Base-by-base conservation (phyloP, 2,113 vertebrate genomes). In the Nothocercus nigrocapillus region DNA sequence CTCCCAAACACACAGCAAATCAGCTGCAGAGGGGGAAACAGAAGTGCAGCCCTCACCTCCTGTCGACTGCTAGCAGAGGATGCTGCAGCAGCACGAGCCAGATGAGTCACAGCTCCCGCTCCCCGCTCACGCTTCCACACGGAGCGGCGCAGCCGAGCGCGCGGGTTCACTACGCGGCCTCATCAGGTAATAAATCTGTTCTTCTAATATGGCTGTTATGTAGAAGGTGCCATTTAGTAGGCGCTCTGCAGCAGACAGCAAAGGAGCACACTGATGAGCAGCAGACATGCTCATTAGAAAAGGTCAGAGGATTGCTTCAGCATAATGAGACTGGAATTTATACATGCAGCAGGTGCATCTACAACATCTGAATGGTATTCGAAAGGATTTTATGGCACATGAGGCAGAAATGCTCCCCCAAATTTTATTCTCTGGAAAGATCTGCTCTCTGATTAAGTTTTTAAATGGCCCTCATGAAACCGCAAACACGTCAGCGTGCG, bases 231-330 rank as follows among this genome's bases (percentile, higher is more conserved):
- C 69, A 53, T 72, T 72, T 36, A 54, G 69, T 53, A 36, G 49
- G 28, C 24, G 28, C 69, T 36, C 27, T 53, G 47, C 34, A 72
- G 47, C 47, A 38, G 47, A 19, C 15, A 64, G 54, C 64, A 70
- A 40, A 88, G 80, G 88, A 92, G 92, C 62, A 69, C 4, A 42
- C 36, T 45, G 27, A 80, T 62, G 59, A 61, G 73, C 62, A 63
- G 73, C 72, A 93, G 69, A 90, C 64, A 64, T 72, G 73, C 56
- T 73, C 88, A 42, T 87, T 79, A 85, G 34, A 63, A 94, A 94
- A 96, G 90, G 90, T 93, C 92, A 93, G 74, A 93, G 74, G 93
- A 62, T 75, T 53, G 78, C 36, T 47, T 53, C 38, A 53, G 69
- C 47, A 53, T 18, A 53, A 36, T 12, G 56, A 73, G 62, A 22